A percentile compares a stretch with the other conserved stretches of the same genome.
Evolutionary conservation across 37 sponge, comb jelly and placozoan species (phyloP).

Genomic region (Corticium candelabrum): DNA sequence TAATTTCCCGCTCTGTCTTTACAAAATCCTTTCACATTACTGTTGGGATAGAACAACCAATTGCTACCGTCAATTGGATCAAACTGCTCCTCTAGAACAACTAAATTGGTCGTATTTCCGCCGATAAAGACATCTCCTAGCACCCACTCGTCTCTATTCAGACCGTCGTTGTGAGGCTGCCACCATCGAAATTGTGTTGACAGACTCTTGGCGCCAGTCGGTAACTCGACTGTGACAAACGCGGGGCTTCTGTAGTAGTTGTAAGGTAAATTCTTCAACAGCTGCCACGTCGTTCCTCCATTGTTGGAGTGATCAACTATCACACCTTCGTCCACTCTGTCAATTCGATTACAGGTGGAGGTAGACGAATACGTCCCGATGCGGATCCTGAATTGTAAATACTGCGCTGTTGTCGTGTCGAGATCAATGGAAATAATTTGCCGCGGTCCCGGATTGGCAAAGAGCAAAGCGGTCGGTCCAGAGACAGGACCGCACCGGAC

Average conservation of each 20-base stretch:
- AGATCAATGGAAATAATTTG: background rate
- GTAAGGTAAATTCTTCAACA: background rate
- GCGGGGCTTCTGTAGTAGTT: background rate
- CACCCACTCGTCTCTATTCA: constrained; percentile 3
- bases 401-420: background rate
- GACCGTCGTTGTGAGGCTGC: constrained; percentile 7
- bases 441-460: background rate
- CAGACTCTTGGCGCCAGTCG: background rate
- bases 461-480: background rate
- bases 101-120: background rate
- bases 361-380: background rate
- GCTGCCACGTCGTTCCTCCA: background rate
- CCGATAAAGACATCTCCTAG: constrained; percentile 7
- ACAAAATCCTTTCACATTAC: background rate
- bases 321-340: background rate
- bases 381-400: background rate
- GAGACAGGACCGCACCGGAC: background rate
- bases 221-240: background rate
- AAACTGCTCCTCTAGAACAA: background rate
- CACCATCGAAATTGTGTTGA: constrained; percentile 5
- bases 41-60: constrained; percentile 6
- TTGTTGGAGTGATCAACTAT: background rate
- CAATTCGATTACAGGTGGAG: background rate
- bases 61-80: constrained; percentile 1
- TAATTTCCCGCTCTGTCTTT: too few relatives aligned